Percentiles rank a stretch among this genome's conserved stretches.
phyloP scores from a whole-genome alignment of 2,113 vertebrate species.

The Crotalus horridus region DNA sequence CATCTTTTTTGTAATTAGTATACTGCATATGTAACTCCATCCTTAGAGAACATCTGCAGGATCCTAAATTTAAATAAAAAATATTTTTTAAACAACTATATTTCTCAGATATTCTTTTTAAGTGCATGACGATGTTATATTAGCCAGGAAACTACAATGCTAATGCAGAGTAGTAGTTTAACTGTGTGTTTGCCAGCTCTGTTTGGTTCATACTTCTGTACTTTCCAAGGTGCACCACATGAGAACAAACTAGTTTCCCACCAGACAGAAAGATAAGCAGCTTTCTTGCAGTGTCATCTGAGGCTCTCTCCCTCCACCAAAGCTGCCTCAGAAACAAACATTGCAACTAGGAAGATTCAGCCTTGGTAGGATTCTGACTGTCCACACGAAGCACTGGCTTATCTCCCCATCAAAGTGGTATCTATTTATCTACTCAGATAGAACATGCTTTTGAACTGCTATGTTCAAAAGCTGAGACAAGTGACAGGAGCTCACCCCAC shows the following conservation, averaged over 20 bases:
- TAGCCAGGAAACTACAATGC: background rate
- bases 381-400: background rate
- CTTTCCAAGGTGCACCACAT: background rate
- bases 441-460: background rate
- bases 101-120: background rate
- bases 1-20: too few species aligned
- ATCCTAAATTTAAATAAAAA: background rate
- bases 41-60: background rate
- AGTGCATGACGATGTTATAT: background rate
- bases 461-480: background rate
- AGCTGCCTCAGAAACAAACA: background rate
- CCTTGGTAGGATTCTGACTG: background rate
- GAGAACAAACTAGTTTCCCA: background rate
- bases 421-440: background rate
- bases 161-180: background rate
- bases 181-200: background rate
- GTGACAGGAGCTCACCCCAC: background rate
- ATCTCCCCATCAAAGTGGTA: background rate
- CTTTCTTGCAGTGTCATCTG: background rate
- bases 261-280: background rate
- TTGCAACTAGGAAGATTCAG: background rate
- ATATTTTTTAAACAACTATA: background rate
- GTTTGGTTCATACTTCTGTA: background rate
- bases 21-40: background rate
- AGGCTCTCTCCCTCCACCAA: background rate